phyloP scores from a whole-genome alignment of 2,888 invertebrate genomes.

The Cepaea hortensis region DNA sequence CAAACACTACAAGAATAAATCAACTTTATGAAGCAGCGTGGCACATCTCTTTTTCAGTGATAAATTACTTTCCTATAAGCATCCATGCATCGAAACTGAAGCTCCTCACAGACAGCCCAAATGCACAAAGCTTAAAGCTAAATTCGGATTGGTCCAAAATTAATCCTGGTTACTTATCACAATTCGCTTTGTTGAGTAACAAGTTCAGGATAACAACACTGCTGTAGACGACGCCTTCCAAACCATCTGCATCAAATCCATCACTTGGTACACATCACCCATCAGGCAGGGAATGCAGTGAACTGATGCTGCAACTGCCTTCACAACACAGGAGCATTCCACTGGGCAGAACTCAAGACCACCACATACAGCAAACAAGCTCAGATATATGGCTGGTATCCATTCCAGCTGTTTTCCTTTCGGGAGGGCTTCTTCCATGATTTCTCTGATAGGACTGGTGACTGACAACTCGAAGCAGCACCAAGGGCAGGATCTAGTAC shows the following conservation, averaged over 20 bases:
- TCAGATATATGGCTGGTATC: neutral
- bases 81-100: neutral
- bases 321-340: neutral
- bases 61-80: too few relatives aligned
- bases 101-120: neutral
- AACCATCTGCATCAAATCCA: neutral
- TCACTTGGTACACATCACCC: constrained; percentile 4
- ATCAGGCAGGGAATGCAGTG: constrained; percentile 26
- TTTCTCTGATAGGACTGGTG: neutral
- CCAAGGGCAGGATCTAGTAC: constrained; percentile 29
- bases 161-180: constrained; percentile 23
- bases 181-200: constrained; percentile 31
- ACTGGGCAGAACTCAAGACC: neutral
- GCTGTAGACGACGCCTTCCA: constrained; percentile 1
- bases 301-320: neutral
- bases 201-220: constrained; percentile 29
- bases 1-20: too few relatives aligned
- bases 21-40: too few relatives aligned
- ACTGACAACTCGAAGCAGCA: constrained; percentile 24
- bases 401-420: neutral
- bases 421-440: constrained; percentile 14
- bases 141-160: constrained; percentile 4
- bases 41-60: too few relatives aligned
- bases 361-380: neutral
- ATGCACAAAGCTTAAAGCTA: neutral